Evolutionary conservation across 1,140 invertebrate species (phyloP).

Genomic region (Drosophila fuyamai): DNA sequence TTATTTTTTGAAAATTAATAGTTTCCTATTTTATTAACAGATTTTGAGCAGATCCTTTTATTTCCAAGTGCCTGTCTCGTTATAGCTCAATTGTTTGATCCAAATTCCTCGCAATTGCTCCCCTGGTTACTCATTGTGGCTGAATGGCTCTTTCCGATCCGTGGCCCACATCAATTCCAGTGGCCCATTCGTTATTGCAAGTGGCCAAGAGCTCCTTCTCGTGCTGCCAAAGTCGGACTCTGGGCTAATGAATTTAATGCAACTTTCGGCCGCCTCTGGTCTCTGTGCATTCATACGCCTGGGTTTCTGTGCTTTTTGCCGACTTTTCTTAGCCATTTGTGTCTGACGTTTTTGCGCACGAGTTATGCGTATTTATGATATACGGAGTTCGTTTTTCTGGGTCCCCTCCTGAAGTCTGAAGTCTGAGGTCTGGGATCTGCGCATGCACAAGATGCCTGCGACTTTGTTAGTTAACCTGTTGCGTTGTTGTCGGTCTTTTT

Average conservation of each 20-base stretch:
- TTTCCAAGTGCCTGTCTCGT: slow-evolving; percentile 32
- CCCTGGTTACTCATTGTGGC: slow-evolving; percentile 76
- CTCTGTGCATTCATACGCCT: slow-evolving; percentile 63
- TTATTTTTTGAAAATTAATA: too few species aligned
- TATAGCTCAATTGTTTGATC: slow-evolving; percentile 82
- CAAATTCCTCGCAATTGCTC: slow-evolving; percentile 81
- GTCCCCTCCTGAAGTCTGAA: slow-evolving; percentile 2
- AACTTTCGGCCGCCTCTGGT: slow-evolving; percentile 60
- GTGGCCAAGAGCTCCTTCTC: slow-evolving; percentile 39
- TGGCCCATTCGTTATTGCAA: slow-evolving; percentile 45
- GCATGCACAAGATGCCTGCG: slow-evolving; percentile 47
- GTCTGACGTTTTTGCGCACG: slow-evolving; percentile 81
- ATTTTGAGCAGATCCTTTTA: neutral
- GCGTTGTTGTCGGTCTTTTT: slow-evolving; percentile 74
- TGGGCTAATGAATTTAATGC: slow-evolving; percentile 80
- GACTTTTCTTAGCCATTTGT: slow-evolving; percentile 60
- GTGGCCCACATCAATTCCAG: slow-evolving; percentile 31
- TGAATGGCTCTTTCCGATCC: slow-evolving; percentile 13
- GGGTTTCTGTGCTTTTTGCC: slow-evolving; percentile 47
- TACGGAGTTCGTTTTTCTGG: slow-evolving; percentile 52
- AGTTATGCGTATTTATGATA: slow-evolving; percentile 83
- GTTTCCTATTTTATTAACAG: too few species aligned
- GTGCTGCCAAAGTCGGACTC: slow-evolving; percentile 34
- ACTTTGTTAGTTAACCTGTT: slow-evolving; percentile 69
- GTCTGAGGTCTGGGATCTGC: slow-evolving; percentile 41